Percentiles rank a stretch among this genome's conserved stretches.
These are phyloP conservation scores for Isaurus tuberculatus DNA, from an alignment of 92 coral and sea anemone species.

Conservation along the genomic window DNA sequence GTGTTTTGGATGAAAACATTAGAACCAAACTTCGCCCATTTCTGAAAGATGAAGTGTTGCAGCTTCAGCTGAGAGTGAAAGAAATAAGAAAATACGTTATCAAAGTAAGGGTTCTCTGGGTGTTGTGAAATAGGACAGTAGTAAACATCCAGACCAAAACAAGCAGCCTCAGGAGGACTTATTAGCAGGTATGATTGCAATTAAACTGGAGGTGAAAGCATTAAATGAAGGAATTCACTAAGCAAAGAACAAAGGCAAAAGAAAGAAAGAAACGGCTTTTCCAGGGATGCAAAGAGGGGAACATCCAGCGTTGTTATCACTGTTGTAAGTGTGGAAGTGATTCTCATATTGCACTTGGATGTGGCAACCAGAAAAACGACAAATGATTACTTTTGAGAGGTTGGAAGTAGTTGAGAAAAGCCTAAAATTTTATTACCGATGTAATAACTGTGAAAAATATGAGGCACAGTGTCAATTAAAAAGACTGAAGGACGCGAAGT, in stretches of 20 bases:
- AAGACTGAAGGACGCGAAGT: too few relatives aligned
- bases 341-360: slow-evolving; percentile 58
- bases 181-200: too few relatives aligned
- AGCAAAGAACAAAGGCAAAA: slow-evolving; percentile 35
- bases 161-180: too few relatives aligned
- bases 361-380: slow-evolving; percentile 57
- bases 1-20: slow-evolving; percentile 60
- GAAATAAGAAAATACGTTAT: slow-evolving; percentile 70
- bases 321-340: slow-evolving; percentile 78
- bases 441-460: slow-evolving; percentile 58
- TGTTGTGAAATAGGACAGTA: too few relatives aligned
- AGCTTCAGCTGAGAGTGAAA: slow-evolving; percentile 69
- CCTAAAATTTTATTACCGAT: slow-evolving; percentile 59
- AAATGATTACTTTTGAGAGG: slow-evolving; percentile 57
- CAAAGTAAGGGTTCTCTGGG: too few relatives aligned
- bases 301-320: slow-evolving; percentile 50
- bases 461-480: slow-evolving; percentile 41
- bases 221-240: slow-evolving; percentile 41
- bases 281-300: slow-evolving; percentile 41
- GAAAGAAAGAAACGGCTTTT: slow-evolving; percentile 45
- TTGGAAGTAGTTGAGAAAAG: slow-evolving; percentile 57
- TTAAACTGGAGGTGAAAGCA: too few relatives aligned
- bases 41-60: slow-evolving; percentile 64
- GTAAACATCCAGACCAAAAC: too few relatives aligned
- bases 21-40: slow-evolving; percentile 56